A percentile compares a stretch with the other conserved stretches of the same genome.
phyloP scores from a whole-genome alignment of 2,888 invertebrate species.

The Metacarcinus magister region DNA sequence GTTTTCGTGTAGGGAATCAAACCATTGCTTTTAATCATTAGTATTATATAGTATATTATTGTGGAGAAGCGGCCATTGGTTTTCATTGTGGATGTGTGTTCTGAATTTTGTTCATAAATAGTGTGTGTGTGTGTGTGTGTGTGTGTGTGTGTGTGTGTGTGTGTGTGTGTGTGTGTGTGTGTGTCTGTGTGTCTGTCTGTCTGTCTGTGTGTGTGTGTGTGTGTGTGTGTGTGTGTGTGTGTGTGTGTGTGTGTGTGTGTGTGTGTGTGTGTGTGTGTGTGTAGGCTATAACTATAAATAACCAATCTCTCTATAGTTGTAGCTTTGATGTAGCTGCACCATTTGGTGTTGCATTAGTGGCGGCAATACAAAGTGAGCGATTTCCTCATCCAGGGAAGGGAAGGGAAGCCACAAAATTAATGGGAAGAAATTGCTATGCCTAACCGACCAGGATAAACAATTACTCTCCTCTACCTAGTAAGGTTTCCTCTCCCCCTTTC shows the following conservation, averaged over 20 bases:
- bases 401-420: constrained; percentile 28
- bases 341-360: constrained; percentile 32
- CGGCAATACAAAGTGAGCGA: neutral
- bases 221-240: too few relatives aligned
- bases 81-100: neutral
- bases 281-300: neutral
- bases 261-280: too few relatives aligned
- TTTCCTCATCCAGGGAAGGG: neutral
- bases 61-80: neutral
- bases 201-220: too few relatives aligned
- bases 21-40: neutral
- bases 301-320: neutral
- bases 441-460: constrained; percentile 21
- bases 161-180: too few relatives aligned
- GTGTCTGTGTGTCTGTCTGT: too few relatives aligned
- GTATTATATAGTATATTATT: too few relatives aligned
- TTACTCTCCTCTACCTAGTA: neutral
- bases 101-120: neutral
- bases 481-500: neutral
- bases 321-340: neutral
- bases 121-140: too few relatives aligned
- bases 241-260: too few relatives aligned
- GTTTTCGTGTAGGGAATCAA: neutral
- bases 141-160: too few relatives aligned
- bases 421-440: neutral